Evolutionary conservation across 2,797 vertebrate genomes (phyloP).

Genomic region (Garrulus glandarius): DNA sequence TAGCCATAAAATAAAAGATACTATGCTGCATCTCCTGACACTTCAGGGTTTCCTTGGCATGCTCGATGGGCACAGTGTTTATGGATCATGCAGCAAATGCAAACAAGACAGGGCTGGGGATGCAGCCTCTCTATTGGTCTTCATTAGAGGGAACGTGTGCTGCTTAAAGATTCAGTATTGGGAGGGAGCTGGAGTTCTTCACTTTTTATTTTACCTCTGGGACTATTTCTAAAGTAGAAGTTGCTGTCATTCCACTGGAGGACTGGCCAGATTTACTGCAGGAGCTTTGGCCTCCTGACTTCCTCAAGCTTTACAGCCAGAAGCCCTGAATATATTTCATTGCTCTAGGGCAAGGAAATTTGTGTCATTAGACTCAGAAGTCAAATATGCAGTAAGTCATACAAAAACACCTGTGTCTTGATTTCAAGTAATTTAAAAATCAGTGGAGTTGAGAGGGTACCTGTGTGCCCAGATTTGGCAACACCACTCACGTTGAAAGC

Average conservation of each 20-base stretch:
- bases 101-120: neutral
- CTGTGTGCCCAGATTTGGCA: neutral
- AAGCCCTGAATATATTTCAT: neutral
- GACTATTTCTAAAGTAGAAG: neutral
- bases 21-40: neutral
- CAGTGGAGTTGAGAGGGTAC: neutral
- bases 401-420: neutral
- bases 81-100: neutral
- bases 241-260: neutral
- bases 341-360: neutral
- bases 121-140: neutral
- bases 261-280: neutral
- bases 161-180: neutral
- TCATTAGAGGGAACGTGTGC: neutral
- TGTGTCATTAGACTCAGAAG: neutral
- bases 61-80: neutral
- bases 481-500: neutral
- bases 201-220: neutral
- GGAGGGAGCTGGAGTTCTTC: neutral
- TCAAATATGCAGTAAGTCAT: constrained; percentile 1
- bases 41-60: neutral
- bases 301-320: neutral
- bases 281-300: neutral
- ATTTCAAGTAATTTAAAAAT: constrained; percentile 10
- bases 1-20: neutral